phyloP scores from a whole-genome alignment of 2,113 vertebrate species.

The Geothlypis trichas region DNA sequence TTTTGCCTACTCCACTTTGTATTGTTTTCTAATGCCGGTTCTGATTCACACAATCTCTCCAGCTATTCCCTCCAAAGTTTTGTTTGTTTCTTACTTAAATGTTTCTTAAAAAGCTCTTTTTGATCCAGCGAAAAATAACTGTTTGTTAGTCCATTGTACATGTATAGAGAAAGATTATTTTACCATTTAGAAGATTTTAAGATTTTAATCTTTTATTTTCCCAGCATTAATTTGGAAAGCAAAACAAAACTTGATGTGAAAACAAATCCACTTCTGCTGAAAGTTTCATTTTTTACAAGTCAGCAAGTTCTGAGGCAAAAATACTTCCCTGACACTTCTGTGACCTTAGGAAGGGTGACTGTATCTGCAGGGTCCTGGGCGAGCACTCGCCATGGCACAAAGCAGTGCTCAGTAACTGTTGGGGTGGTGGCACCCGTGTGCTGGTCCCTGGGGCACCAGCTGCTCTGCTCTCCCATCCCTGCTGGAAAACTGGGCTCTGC shows the following conservation, averaged over 20 bases:
- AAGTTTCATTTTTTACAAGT: background rate
- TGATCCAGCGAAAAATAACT: background rate
- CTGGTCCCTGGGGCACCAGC: fast-evolving
- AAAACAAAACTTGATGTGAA: background rate
- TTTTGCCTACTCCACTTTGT: background rate
- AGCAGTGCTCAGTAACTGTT: background rate
- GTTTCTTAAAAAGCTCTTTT: background rate
- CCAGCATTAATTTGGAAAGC: background rate
- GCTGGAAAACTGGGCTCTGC: background rate
- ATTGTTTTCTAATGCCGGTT: background rate
- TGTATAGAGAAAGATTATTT: background rate
- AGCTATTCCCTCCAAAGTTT: background rate
- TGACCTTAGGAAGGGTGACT: background rate
- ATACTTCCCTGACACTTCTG: background rate
- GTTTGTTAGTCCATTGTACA: background rate
- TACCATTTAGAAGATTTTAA: background rate
- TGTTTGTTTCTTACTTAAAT: background rate
- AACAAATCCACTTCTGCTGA: background rate
- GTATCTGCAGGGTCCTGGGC: background rate
- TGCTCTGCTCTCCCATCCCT: background rate
- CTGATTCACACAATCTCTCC: background rate
- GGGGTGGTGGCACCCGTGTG: fast-evolving
- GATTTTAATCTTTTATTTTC: fast-evolving
- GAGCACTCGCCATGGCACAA: fast-evolving
- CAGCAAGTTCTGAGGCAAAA: background rate